Percentiles rank a stretch among this genome's conserved stretches.
Evolutionary conservation across 2,888 invertebrate species (phyloP).

Genomic region (Eurytoma adleriae): DNA sequence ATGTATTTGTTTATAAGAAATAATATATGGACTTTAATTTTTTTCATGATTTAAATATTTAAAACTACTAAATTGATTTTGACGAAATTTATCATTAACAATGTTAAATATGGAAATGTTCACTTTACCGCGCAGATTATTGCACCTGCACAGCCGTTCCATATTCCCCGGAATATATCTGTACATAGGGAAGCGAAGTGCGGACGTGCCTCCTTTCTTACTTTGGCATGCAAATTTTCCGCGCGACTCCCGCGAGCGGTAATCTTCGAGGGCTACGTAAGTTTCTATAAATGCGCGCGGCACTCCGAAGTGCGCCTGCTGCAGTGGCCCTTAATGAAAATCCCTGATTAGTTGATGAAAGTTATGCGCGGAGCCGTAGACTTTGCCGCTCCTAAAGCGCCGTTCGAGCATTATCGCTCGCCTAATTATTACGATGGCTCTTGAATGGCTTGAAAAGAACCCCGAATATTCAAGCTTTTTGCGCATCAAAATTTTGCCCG

Average conservation of each 20-base stretch:
- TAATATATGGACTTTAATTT: too few relatives aligned
- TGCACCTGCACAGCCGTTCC: too few relatives aligned
- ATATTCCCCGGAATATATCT: not conserved
- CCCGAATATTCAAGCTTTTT: too few relatives aligned
- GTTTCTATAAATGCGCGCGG: constrained; percentile 39
- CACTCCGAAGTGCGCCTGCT: constrained; percentile 7
- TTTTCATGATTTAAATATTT: too few relatives aligned
- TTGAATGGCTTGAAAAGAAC: too few relatives aligned
- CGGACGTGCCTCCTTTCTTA: not conserved
- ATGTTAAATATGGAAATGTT: too few relatives aligned
- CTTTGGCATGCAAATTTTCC: constrained; percentile 28
- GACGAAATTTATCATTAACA: too few relatives aligned
- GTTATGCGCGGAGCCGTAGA: not conserved
- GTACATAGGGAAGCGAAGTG: not conserved
- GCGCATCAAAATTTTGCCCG: too few relatives aligned
- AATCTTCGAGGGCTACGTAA: constrained; percentile 19
- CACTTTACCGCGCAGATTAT: too few relatives aligned
- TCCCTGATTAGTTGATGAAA: constrained; percentile 43
- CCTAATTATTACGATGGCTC: too few relatives aligned
- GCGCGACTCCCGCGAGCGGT: not conserved
- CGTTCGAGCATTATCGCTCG: not conserved
- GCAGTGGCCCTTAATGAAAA: constrained; percentile 37
- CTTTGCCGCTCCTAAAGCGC: not conserved
- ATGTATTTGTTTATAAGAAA: too few relatives aligned
- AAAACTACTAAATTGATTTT: too few relatives aligned